phyloP scores from a whole-genome alignment of 2,797 vertebrate genomes.

The Sandelia bainsii region DNA sequence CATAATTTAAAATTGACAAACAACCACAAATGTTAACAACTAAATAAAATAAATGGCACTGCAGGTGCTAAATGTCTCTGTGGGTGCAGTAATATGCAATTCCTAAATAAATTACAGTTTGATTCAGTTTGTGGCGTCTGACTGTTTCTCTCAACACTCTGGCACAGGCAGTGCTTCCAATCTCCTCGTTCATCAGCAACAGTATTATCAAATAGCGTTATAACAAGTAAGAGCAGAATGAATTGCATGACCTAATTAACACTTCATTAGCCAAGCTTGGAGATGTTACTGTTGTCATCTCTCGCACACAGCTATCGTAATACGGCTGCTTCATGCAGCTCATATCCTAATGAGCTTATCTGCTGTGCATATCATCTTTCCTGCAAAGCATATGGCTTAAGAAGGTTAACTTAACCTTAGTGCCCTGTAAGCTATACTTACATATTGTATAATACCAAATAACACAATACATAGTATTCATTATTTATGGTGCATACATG shows the following conservation, averaged over 20 bases:
- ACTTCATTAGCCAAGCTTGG: constrained; percentile 60
- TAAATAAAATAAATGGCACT: constrained; percentile 51
- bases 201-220: constrained; percentile 39
- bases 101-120: constrained; percentile 22
- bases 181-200: constrained; percentile 41
- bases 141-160: constrained; percentile 10
- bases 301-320: constrained; percentile 1
- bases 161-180: constrained; percentile 14
- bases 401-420: constrained; percentile 50
- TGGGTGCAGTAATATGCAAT: constrained; percentile 10
- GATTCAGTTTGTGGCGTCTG: constrained; percentile 27
- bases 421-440: constrained; percentile 42
- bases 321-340: constrained; percentile 54
- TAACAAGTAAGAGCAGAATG: constrained; percentile 48
- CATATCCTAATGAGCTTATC: constrained; percentile 44
- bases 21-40: background rate
- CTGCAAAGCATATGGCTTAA: constrained; percentile 52
- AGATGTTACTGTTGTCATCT: constrained; percentile 44
- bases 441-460: constrained; percentile 61
- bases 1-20: constrained; percentile 8
- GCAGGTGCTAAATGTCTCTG: constrained; percentile 34
- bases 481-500: constrained; percentile 47
- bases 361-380: constrained; percentile 52
- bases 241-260: constrained; percentile 60
- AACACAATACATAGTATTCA: constrained; percentile 42